Percentiles rank a stretch among this genome's conserved stretches.
These are phyloP conservation scores for Willowsia nigromaculata DNA, from an alignment of 2,888 invertebrate species.

Conservation along the genomic window DNA sequence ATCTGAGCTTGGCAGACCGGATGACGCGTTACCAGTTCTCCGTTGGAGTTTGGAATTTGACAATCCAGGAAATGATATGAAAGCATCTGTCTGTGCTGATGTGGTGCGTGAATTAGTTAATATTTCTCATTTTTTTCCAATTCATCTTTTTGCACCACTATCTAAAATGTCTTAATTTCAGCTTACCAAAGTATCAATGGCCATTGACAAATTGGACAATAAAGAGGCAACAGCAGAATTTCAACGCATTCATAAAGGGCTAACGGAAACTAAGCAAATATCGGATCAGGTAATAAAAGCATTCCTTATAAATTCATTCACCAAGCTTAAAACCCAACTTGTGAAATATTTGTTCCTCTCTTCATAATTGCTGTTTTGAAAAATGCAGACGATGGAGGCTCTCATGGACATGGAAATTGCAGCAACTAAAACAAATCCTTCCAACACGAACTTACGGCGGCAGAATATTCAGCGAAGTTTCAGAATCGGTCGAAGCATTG, in stretches of 20 bases:
- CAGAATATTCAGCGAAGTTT: slow-evolving; percentile 74
- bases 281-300: slow-evolving; percentile 80
- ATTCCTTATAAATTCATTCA: background rate
- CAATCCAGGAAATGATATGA: slow-evolving; percentile 81
- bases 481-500: slow-evolving; percentile 75
- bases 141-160: background rate
- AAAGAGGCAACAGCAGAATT: slow-evolving; percentile 84
- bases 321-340: slow-evolving; percentile 42
- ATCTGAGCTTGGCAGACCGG: slow-evolving; percentile 84
- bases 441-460: slow-evolving; percentile 50
- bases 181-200: slow-evolving; percentile 82
- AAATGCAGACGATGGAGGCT: slow-evolving; percentile 80
- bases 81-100: slow-evolving; percentile 85
- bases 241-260: slow-evolving; percentile 82
- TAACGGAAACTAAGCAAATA: slow-evolving; percentile 83
- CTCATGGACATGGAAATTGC: slow-evolving; percentile 68
- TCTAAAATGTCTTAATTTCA: slow-evolving; percentile 78
- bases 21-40: slow-evolving; percentile 85
- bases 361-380: no score
- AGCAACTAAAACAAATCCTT: background rate
- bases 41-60: slow-evolving; percentile 84
- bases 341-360: slow-evolving; percentile 41
- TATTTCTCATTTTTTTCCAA: background rate
- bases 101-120: slow-evolving; percentile 81
- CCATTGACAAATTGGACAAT: slow-evolving; percentile 82